phyloP scores from a whole-genome alignment of 2,113 vertebrate species.

The Tychaedon coryphoeus region DNA sequence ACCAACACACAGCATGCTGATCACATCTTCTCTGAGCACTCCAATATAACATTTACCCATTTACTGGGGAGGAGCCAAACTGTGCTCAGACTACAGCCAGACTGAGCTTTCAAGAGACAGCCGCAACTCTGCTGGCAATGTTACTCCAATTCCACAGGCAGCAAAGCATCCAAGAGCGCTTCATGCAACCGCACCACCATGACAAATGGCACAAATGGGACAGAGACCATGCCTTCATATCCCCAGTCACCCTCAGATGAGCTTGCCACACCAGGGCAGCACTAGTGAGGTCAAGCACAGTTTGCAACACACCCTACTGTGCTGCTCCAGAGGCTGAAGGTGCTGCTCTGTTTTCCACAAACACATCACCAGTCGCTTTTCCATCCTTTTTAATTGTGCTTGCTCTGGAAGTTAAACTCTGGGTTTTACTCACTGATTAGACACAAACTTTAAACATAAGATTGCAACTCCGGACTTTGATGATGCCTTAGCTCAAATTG shows the following conservation, averaged over 20 bases:
- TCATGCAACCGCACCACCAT: accelerated
- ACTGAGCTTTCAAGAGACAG: background rate
- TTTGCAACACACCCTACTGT: accelerated
- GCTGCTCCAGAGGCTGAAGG: background rate
- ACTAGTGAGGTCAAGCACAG: background rate
- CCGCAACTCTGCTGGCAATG: background rate
- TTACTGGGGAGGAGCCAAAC: accelerated
- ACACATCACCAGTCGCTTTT: accelerated
- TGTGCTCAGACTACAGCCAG: background rate
- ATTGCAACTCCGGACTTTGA: accelerated
- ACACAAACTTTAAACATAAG: background rate
- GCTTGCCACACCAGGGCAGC: background rate
- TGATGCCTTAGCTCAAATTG: background rate
- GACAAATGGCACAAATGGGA: accelerated
- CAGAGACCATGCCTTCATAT: background rate
- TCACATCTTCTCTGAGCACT: background rate
- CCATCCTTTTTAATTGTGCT: background rate
- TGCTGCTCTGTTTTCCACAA: background rate
- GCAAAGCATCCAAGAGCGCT: background rate
- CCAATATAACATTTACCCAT: background rate
- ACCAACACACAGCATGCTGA: background rate
- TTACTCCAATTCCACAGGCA: background rate
- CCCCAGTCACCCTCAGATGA: background rate
- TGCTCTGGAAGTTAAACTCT: background rate
- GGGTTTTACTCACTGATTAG: background rate